These are phyloP conservation scores for Eriosoma lanigerum DNA, from an alignment of 1,140 invertebrate genomes.

Conservation along the genomic window DNA sequence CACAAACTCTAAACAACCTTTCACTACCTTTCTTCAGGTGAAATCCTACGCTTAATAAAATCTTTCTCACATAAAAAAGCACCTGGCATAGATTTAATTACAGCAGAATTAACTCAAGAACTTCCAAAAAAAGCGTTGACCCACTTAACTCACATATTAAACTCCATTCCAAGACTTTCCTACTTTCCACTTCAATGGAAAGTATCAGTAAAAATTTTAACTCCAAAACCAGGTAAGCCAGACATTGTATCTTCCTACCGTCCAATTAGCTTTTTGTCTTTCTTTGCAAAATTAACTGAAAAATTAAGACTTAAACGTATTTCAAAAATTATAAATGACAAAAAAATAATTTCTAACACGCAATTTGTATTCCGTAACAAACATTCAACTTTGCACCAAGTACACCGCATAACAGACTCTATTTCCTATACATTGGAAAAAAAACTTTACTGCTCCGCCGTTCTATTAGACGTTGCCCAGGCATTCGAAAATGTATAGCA, in stretches of 20 bases:
- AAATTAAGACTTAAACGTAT: neutral
- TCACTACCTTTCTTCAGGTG: neutral
- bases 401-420: neutral
- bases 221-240: neutral
- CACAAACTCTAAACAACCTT: neutral
- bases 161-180: neutral
- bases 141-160: neutral
- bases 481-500: too few species aligned
- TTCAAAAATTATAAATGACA: neutral
- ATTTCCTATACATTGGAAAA: too few species aligned
- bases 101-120: neutral
- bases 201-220: neutral
- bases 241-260: neutral
- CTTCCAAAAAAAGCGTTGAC: neutral
- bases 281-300: neutral
- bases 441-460: too few species aligned
- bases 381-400: neutral
- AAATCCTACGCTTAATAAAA: neutral
- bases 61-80: constrained; percentile 12
- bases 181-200: neutral
- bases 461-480: too few species aligned
- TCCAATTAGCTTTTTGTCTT: neutral
- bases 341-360: neutral
- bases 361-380: neutral
- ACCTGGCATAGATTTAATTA: neutral